Base-by-base conservation (phyloP, 2,797 vertebrate genomes). In the Meriones psammophilus region DNA sequence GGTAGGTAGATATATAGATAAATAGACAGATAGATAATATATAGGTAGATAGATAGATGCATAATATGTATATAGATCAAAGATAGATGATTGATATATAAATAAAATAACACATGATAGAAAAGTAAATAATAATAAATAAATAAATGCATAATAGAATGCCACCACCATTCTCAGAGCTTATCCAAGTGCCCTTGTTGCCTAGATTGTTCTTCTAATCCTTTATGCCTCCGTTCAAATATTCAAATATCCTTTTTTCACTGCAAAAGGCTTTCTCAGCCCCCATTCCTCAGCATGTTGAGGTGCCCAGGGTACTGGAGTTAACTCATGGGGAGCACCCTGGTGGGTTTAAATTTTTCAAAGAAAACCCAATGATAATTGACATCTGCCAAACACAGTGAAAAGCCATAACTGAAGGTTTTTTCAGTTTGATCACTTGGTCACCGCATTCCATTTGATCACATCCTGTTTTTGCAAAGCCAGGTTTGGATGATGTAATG, bases 271-370 rank as follows among this genome's bases (percentile, higher is more conserved):
- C 54, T n/a, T 68, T 62, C n/a, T 39, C 62, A 24, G 36, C 1
- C 7, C 46, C 50, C n/a, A 28, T 15, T 8, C 4, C 18, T 39
- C 14, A 12, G 46, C 6, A 13, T 4, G 0, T 2, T 33, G 9
- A n/a, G 18, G 42, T 46, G 5, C 17, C 46, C 39, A 39, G 60
- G 39, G 8, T n/a, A 39, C 5, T 12, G 26, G 3, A 24, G 28
- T 24, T 33, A 89, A 50, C 46, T 15, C 8, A 8, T 30, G 46
- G 58, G 28, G 10, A 62, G 50, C 33, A 14, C 13, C 42, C 39
- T 46, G 22, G 33, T 42, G 13, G 79, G 28, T 20, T 46, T 81
- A 36, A 4, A 39, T 54, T 71, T 78, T 68, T 78, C 76, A 74
- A 26, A 42, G 2, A 26, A 76, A 76, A 73, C 17, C 3, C 69